Evolutionary conservation across 2,797 vertebrate genomes (phyloP), one percentile per base, ranked within the genome.

Genomic region (Coluber constrictor): DNA sequence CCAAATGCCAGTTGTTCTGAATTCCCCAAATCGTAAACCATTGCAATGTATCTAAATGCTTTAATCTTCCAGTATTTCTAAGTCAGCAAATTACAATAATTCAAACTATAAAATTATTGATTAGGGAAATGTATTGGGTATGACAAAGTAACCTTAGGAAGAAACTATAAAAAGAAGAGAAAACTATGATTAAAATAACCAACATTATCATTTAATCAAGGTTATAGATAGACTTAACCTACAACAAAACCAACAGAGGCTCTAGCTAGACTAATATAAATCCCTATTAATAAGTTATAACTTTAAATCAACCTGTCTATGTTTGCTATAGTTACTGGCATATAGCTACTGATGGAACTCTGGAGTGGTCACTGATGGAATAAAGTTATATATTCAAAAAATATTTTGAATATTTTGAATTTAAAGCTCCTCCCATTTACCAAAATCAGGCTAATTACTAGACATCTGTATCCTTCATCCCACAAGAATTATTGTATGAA

Each of bases 221-320:
- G 16, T 87, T 89, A 89, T 92, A 59, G 63, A 89, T 83, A 83
- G 87, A 83, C 0, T 43, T 87, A 92, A 86, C 59, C 88, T 86
- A 86, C 63, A 90, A 87, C 16, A 56, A 66, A 87, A 66, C 25
- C 32, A 90, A 90, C 59, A 56, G 66, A 54, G 27, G 70, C 29
- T 92, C 20, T 92, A 29, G 79, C 7, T 86, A 63, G 88, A 63
- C 23, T 57, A 66, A 90, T 87, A 92, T n/a, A 56, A 66, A 93
- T 87, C 59, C n/a, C 25, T 66, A 87, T 90, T 90, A 90, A 90
- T 90, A 86, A 86, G 88, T 66, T 90, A 90, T 66, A 55, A 47
- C 15, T 93, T 90, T 93, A 87, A 55, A 66, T 90, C 79, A 90
- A 47, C 32, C 54, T 90, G 51, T 32, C 59, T 20, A 25, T 18